Evolutionary conservation across 2,888 invertebrate genomes (phyloP), one percentile per base, ranked within the genome.

Genomic region (Cacoxenus indagator): DNA sequence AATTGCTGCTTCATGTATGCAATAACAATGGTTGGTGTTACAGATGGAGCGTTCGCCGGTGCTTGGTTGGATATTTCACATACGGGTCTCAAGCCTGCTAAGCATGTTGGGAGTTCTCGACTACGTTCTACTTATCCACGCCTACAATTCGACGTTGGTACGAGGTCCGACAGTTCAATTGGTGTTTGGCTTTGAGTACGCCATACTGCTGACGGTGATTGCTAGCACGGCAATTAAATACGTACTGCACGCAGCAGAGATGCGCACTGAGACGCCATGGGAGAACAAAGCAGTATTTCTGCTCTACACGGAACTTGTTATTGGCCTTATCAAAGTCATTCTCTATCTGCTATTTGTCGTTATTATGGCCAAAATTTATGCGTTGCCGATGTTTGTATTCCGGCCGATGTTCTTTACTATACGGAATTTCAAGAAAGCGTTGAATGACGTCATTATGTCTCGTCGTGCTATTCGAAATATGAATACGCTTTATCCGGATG

Each of bases 321-420:
- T 99, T 89, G 98, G 98, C 72, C 90, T 94, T 67, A 91, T 94
- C 62, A 94, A 94, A 89, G 93, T 93, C 37, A 92, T 97, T 51
- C 90, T 99, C 54, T 99, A 99, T 87, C 91, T 97, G 65, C 91
- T 95, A 45, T 99, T 99, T 87, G 96, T 98, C 72, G 92, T 94
- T 14, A 95, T 99, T 70, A 99, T 99, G 99, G 95, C 99, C 45
- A 93, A 95, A 85, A 95, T 99, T 70, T 99, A 98, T 89, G 98
- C 99, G 0, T 90, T 99, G 85, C 99, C 99, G 29, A 90, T 99
- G 82, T 99, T 99, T 90, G 98, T 98, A 45, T 96, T 99, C 89
- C 91, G 99, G 75, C 99, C 99, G 3, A 98, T 99, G 96, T 99
- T 99, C 89, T 95, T 98, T 85, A 97, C 99, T n/a, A 93, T 99